Percentiles rank a stretch among this genome's conserved stretches.
Conservation (phyloP, 2,797 vertebrate species). For the Xenopus petersii region DNA sequence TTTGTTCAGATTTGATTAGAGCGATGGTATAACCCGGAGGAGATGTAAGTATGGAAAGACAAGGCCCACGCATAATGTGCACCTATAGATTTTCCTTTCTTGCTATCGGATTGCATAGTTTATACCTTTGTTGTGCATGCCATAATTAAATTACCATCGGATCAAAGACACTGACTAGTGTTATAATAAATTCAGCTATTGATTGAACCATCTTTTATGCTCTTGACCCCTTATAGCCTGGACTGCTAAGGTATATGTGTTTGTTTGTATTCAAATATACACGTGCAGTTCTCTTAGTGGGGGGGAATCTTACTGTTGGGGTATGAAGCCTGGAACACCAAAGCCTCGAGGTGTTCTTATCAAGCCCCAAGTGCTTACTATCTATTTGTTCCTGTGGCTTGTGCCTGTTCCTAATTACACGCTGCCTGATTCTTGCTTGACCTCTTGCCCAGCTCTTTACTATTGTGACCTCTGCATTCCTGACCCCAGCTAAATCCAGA, state of each 20-base stretch:
- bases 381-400: too few relatives aligned
- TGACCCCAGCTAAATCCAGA: too few relatives aligned
- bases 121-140: not conserved
- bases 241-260: not conserved
- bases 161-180: not conserved
- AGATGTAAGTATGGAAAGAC: not conserved
- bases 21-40: not conserved
- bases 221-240: not conserved
- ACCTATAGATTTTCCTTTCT: not conserved
- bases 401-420: too few relatives aligned
- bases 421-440: too few relatives aligned
- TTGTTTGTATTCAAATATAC: too few relatives aligned
- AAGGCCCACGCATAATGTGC: not conserved
- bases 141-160: not conserved
- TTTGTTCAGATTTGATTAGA: not conserved
- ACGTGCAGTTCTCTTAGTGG: too few relatives aligned
- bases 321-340: too few relatives aligned
- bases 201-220: not conserved
- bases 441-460: too few relatives aligned
- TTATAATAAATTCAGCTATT: conserved; percentile 1
- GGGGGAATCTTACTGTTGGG: too few relatives aligned
- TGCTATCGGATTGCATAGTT: not conserved
- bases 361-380: too few relatives aligned
- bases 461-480: too few relatives aligned
- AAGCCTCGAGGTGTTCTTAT: too few relatives aligned